Conservation (phyloP, 2,888 invertebrate genomes). For the Hecatera dysodea region DNA sequence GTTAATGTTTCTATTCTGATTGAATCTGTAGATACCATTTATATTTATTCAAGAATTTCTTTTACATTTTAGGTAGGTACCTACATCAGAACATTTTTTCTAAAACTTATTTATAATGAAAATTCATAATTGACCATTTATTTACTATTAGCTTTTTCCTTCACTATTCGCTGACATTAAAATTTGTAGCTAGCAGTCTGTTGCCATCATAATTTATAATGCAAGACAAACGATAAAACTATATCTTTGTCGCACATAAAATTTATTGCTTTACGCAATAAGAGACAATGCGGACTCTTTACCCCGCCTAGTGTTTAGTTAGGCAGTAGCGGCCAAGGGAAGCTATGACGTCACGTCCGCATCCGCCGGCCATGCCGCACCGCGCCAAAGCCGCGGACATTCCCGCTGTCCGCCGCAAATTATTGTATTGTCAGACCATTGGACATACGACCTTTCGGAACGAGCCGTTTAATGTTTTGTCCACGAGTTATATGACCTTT, state of each 20-base stretch:
- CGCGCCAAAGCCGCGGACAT: constrained; percentile 76
- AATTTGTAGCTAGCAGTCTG: neutral
- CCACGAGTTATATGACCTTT: constrained; percentile 34
- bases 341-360: constrained; percentile 82
- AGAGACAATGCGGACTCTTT: constrained; percentile 55
- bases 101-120: too few species aligned
- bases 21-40: neutral
- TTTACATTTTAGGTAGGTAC: neutral
- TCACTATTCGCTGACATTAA: neutral
- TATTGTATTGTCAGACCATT: constrained; percentile 66
- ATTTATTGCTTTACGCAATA: constrained; percentile 54
- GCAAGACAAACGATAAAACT: constrained; percentile 49
- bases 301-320: constrained; percentile 57
- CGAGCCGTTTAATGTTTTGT: constrained; percentile 31
- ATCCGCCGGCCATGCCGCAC: constrained; percentile 78
- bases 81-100: neutral
- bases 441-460: constrained; percentile 35
- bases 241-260: constrained; percentile 33
- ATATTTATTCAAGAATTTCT: neutral
- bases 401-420: constrained; percentile 71
- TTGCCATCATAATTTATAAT: constrained; percentile 32
- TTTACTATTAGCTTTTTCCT: neutral
- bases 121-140: too few species aligned
- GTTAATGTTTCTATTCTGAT: neutral
- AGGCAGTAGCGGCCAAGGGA: constrained; percentile 60